phyloP scores from a whole-genome alignment of 2,888 invertebrate genomes.

The Pedicia rivosa region DNA sequence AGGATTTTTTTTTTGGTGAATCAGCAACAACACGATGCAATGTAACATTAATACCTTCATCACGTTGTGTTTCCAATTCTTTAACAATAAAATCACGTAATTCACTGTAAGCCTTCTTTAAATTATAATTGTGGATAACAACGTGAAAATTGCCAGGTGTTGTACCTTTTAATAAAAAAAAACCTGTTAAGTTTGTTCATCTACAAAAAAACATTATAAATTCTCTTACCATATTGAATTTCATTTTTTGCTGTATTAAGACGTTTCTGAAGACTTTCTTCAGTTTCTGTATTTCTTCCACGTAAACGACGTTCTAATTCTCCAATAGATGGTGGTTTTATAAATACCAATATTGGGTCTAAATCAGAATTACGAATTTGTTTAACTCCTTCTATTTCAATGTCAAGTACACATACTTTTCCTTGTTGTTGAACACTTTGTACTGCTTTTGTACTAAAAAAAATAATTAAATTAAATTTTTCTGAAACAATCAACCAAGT shows the following conservation, averaged over 20 bases:
- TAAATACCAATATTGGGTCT: slow-evolving; percentile 71
- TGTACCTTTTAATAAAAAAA: slow-evolving; percentile 29
- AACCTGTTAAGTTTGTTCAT: neutral
- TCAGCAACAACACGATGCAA: slow-evolving; percentile 5
- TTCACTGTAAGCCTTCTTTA: slow-evolving; percentile 63
- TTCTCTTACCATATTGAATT: slow-evolving; percentile 57
- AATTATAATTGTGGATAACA: slow-evolving; percentile 63
- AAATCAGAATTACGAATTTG: slow-evolving; percentile 69
- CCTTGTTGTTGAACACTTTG: slow-evolving; percentile 62
- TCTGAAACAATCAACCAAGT: no score
- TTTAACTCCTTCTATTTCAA: slow-evolving; percentile 89
- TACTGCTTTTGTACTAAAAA: slow-evolving; percentile 66
- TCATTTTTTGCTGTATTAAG: slow-evolving; percentile 64
- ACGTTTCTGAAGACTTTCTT: slow-evolving; percentile 65
- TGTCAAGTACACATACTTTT: slow-evolving; percentile 83
- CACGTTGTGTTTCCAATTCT: slow-evolving; percentile 39
- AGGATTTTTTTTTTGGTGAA: no score
- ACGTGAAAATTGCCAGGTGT: slow-evolving; percentile 66
- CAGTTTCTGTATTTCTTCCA: slow-evolving; percentile 76
- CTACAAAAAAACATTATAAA: neutral
- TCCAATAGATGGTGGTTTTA: slow-evolving; percentile 79
- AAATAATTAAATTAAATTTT: slow-evolving; percentile 6
- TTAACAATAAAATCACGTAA: slow-evolving; percentile 51
- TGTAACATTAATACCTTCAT: slow-evolving; percentile 29
- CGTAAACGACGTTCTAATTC: slow-evolving; percentile 59